Conservation (phyloP, 2,113 vertebrate species). For the Pimephales promelas region DNA sequence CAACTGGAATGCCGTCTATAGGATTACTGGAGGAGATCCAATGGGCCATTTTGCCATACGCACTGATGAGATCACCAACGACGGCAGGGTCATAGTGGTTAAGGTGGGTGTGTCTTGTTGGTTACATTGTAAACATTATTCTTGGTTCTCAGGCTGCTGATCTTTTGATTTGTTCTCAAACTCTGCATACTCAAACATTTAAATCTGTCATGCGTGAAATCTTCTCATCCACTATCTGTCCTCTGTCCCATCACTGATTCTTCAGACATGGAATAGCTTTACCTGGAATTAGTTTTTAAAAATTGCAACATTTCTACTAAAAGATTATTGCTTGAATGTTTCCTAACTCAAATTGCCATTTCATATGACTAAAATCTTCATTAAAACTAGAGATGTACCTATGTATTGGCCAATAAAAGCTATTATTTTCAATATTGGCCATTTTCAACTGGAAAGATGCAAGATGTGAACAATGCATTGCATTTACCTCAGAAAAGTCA, state of each 20-base stretch:
- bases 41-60: constrained; percentile 90
- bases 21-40: constrained; percentile 93
- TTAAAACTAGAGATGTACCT: neutral
- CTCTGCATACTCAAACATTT: no score
- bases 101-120: constrained; percentile 77
- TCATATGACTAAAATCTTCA: neutral
- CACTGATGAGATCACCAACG: constrained; percentile 92
- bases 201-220: no score
- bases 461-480: no score
- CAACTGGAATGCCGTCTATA: constrained; percentile 95
- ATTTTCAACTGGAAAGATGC: no score
- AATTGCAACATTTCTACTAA: neutral
- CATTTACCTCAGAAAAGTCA: no score
- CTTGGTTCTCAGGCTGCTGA: neutral
- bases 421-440: no score
- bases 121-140: neutral
- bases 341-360: no score
- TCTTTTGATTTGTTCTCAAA: neutral
- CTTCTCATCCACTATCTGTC: neutral
- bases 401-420: no score
- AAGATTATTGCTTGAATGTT: no score
- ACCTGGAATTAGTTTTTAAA: neutral
- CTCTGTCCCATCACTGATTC: neutral
- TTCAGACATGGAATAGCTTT: neutral
- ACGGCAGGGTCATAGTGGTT: constrained; percentile 93